Percentiles rank a stretch among this genome's conserved stretches.
Conservation (phyloP, 2,888 invertebrate species). For the Epirrhoe alternata region DNA sequence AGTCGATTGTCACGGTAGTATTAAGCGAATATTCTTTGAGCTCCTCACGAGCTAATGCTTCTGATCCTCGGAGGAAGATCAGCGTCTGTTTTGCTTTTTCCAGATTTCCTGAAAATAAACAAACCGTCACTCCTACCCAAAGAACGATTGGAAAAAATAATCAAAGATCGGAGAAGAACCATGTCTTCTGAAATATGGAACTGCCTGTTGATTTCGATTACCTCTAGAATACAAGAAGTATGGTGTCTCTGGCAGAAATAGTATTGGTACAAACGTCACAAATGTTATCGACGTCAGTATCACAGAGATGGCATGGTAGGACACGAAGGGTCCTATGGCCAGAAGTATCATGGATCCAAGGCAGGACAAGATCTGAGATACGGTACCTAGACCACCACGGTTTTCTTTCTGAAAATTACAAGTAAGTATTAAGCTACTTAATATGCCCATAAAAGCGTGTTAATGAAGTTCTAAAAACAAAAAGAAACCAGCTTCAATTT, state of each 20-base stretch:
- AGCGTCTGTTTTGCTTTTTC: not conserved
- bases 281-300: conserved; percentile 11
- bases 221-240: conserved; percentile 33
- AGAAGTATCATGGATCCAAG: conserved; percentile 23
- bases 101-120: not conserved
- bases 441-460: too few species aligned
- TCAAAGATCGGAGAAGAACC: too few species aligned
- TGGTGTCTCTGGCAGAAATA: conserved; percentile 35
- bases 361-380: conserved; percentile 15
- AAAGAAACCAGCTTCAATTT: too few species aligned
- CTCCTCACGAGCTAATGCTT: not conserved
- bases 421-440: too few species aligned
- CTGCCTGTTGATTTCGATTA: too few species aligned
- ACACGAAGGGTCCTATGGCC: conserved; percentile 26
- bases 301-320: conserved; percentile 10
- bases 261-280: conserved; percentile 13
- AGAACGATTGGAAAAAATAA: not conserved
- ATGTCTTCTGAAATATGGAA: too few species aligned
- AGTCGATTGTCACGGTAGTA: too few species aligned
- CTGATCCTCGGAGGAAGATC: not conserved
- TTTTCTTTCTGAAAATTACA: conserved; percentile 24
- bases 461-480: too few species aligned
- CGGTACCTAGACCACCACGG: conserved; percentile 23
- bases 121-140: not conserved
- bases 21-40: not conserved